Evolutionary conservation across 2,797 vertebrate species (phyloP), one percentile per base, ranked within the genome.

Genomic region (Siniperca undulata): DNA sequence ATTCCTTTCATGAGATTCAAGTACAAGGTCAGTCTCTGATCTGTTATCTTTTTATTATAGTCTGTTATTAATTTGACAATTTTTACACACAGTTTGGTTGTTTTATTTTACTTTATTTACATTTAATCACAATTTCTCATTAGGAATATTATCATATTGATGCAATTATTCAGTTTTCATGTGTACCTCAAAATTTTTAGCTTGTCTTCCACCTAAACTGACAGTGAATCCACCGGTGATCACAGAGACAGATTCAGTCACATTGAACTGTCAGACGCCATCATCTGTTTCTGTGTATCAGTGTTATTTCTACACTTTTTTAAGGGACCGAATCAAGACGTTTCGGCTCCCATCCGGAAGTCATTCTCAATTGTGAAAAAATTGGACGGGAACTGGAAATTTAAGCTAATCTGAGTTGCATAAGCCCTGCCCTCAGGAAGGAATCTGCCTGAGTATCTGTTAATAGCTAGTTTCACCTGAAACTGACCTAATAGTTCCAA

Each of bases 201-300:
- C 17, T 22, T 8, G 36, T n/a, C 2, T 0, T 74, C n/a, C 5
- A 55, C 66, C 84, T 40, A 20, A 16, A 1, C 36, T 88, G 70
- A 59, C 5, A 16, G 74, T 80, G 72, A 71, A 0, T 61, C 8
- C 64, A 60, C 0, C 2, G 0, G 4, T 48, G 53, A 80, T 89
- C 59, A 83, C 12, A 72, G 85, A 90, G 56, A 81, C n/a, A 11
- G 83, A 85, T 22, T 65, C 64, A 8, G 81, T 92, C 44, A 77
- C 83, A 34, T 17, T 92, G 34, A 56, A 0, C 50, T 91, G 89
- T 91, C 36, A 30, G 50, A 0, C 40, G 68, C 65, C 81, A 62
- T 0, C 64, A 30, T 22, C 5, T 71, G 9, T 52, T 19, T 6
- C 24, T 60, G 77, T 14, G 4, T 1, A 7, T 60, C 10, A 40